phyloP scores from a whole-genome alignment of 2,113 vertebrate species.

The Trinectes maculatus region DNA sequence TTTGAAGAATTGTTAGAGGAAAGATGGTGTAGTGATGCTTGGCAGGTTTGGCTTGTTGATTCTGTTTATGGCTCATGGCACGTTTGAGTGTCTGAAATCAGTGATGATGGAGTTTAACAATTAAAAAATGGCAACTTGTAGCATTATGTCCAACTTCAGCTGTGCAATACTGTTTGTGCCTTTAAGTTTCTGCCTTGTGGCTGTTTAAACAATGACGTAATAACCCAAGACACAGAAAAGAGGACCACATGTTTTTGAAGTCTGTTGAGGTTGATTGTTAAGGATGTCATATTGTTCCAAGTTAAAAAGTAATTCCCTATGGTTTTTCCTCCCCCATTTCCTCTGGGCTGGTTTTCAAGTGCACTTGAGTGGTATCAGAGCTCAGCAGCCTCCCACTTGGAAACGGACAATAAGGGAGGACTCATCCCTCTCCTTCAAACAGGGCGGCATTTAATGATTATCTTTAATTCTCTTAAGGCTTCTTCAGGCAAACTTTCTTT shows the following conservation, averaged over 20 bases:
- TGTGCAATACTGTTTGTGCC: no score
- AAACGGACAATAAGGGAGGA: constrained; percentile 27
- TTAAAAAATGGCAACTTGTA: no score
- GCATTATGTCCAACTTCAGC: no score
- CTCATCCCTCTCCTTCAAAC: constrained; percentile 15
- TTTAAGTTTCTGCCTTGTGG: no score
- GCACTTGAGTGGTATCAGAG: constrained; percentile 31
- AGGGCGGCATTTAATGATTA: constrained; percentile 46
- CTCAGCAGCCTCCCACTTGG: constrained; percentile 4
- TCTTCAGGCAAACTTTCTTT: constrained; percentile 38
- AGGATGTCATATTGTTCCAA: constrained; percentile 19
- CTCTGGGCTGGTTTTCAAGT: constrained; percentile 40
- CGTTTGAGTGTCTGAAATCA: no score
- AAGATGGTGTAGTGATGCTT: no score
- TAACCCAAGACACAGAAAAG: no score
- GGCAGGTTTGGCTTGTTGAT: no score
- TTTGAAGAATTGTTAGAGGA: no score
- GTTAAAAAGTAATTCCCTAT: constrained; percentile 41
- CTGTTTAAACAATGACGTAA: constrained; percentile 2
- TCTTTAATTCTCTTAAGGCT: constrained; percentile 35
- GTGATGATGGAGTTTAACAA: no score
- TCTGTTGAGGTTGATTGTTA: constrained; percentile 23
- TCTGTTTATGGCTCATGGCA: no score
- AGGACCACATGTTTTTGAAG: constrained; percentile 40
- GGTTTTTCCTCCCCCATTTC: constrained; percentile 38